These are phyloP conservation scores for Pinctada fucata DNA, from an alignment of 2,888 invertebrate genomes.

Conservation along the genomic window DNA sequence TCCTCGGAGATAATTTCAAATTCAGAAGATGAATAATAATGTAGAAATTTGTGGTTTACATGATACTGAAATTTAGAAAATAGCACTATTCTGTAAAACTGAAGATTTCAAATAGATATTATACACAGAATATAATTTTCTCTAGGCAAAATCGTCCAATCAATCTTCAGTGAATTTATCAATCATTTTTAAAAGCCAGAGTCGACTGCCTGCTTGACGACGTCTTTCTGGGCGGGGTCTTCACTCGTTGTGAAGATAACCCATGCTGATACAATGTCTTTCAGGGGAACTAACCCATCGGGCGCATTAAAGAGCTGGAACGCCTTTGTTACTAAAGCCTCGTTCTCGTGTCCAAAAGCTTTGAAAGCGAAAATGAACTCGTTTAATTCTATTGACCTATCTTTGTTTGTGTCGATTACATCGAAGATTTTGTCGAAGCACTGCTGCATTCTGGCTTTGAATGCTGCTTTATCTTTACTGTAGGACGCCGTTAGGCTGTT, in stretches of 20 bases:
- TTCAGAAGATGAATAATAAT: too few relatives aligned
- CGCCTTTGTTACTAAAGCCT: constrained; percentile 49
- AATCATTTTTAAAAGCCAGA: constrained; percentile 21
- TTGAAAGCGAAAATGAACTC: constrained; percentile 57
- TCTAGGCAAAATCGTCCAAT: too few relatives aligned
- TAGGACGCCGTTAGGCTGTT: constrained; percentile 33
- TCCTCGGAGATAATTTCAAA: too few relatives aligned
- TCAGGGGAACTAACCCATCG: constrained; percentile 50
- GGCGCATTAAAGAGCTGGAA: constrained; percentile 45
- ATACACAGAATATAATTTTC: too few relatives aligned
- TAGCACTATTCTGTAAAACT: too few relatives aligned
- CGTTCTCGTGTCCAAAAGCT: constrained; percentile 58
- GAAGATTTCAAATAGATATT: too few relatives aligned
- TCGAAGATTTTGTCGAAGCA: constrained; percentile 54
- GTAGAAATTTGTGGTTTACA: too few relatives aligned
- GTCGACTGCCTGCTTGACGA: constrained; percentile 53
- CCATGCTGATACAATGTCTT: constrained; percentile 53
- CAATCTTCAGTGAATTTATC: too few relatives aligned
- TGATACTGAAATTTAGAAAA: too few relatives aligned
- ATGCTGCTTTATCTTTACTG: constrained; percentile 40
- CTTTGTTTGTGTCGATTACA: constrained; percentile 59
- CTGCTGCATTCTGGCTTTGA: constrained; percentile 41
- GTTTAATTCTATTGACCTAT: constrained; percentile 53
- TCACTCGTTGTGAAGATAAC: constrained; percentile 44
- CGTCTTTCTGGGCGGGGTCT: constrained; percentile 39